Conservation (phyloP, 64 coral and sea anemone species). For the Catalaphyllia jardinei region DNA sequence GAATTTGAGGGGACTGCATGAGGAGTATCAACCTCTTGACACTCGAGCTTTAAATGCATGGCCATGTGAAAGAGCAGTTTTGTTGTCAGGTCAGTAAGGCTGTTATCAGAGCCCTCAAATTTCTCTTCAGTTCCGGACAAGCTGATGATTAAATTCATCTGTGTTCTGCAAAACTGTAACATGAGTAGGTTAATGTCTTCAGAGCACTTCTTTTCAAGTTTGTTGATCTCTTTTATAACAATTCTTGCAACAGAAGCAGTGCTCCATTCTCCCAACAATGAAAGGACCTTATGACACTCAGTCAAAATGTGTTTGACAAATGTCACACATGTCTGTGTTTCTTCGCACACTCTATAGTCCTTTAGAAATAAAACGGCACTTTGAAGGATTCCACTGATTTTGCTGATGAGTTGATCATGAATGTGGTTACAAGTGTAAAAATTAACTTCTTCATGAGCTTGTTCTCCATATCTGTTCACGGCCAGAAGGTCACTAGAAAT, state of each 20-base stretch:
- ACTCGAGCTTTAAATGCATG: constrained; percentile 7
- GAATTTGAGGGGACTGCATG: background rate
- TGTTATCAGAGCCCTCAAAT: background rate
- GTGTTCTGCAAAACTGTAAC: constrained; percentile 19
- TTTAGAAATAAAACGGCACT: constrained; percentile 4
- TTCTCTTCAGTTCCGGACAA: background rate
- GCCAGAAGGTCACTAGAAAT: constrained; percentile 51
- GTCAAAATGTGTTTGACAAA: constrained; percentile 28
- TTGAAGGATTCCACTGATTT: background rate
- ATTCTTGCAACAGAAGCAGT: background rate
- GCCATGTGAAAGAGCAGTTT: constrained; percentile 21
- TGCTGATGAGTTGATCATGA: background rate
- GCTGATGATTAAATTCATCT: constrained; percentile 9
- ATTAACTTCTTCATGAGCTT: constrained; percentile 3
- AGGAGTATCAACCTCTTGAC: background rate
- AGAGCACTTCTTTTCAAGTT: constrained; percentile 40
- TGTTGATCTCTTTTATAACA: constrained; percentile 18
- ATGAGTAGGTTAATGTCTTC: background rate
- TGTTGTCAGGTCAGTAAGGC: background rate
- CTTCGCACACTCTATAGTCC: background rate
- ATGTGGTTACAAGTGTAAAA: background rate
- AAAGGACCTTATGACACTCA: constrained; percentile 24
- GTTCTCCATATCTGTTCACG: constrained; percentile 61
- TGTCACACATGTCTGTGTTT: background rate
- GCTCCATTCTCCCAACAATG: constrained; percentile 7